Conservation (phyloP, 2,113 vertebrate genomes). For the Reinhardtius hippoglossoides region DNA sequence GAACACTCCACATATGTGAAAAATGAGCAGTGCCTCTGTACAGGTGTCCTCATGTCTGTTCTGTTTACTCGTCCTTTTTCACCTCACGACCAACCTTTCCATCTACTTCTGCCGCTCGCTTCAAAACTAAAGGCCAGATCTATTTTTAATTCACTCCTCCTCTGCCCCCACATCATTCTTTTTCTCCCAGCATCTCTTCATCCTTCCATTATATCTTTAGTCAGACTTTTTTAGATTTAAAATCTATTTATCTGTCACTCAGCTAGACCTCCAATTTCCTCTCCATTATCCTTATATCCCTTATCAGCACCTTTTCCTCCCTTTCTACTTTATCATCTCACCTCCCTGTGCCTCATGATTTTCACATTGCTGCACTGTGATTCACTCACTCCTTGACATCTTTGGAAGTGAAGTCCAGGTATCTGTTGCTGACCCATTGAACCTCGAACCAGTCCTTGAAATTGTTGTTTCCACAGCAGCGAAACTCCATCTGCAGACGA, state of each 20-base stretch:
- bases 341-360: neutral
- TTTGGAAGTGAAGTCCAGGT: constrained; percentile 85
- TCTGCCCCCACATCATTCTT: constrained; percentile 16
- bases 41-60: constrained; percentile 22
- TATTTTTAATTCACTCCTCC: constrained; percentile 50
- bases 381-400: constrained; percentile 88
- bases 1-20: neutral
- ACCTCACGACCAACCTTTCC: constrained; percentile 27
- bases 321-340: constrained; percentile 5
- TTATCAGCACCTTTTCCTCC: constrained; percentile 4
- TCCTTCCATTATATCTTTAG: constrained; percentile 7
- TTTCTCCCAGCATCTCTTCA: neutral
- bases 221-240: constrained; percentile 46
- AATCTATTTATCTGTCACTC: constrained; percentile 40
- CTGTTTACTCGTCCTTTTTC: constrained; percentile 36
- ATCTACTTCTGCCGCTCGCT: constrained; percentile 20
- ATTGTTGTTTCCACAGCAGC: constrained; percentile 87
- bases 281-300: neutral
- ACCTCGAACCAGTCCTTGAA: constrained; percentile 90
- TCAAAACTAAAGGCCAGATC: constrained; percentile 54
- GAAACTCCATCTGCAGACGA: constrained; percentile 86
- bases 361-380: neutral
- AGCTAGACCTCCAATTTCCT: constrained; percentile 1
- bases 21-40: neutral
- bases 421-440: constrained; percentile 88